phyloP scores from a whole-genome alignment of 2,113 vertebrate species.

The Dissostichus mawsoni region DNA sequence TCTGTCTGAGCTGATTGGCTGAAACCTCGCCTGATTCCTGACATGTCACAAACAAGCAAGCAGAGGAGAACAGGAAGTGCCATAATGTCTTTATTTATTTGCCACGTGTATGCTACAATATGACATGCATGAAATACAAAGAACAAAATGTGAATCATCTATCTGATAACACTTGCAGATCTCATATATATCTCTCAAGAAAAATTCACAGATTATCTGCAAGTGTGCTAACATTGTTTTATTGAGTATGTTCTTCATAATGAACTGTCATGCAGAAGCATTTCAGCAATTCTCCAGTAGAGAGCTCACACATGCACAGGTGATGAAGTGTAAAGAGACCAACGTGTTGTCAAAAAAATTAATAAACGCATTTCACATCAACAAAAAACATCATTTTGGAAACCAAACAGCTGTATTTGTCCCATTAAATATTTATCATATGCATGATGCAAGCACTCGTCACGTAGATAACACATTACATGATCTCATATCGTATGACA shows the following conservation, averaged over 20 bases:
- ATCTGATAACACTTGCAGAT: slow-evolving; percentile 9
- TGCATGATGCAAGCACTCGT: slow-evolving; percentile 30
- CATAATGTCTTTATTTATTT: slow-evolving; percentile 59
- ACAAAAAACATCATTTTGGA: slow-evolving; percentile 4
- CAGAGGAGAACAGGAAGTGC: slow-evolving; percentile 1
- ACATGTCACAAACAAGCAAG: slow-evolving; percentile 66
- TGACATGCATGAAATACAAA: slow-evolving; percentile 56
- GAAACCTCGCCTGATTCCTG: slow-evolving; percentile 77
- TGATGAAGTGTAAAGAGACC: background rate
- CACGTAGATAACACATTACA: slow-evolving; percentile 1
- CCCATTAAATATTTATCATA: slow-evolving; percentile 11
- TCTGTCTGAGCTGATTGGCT: slow-evolving; percentile 65
- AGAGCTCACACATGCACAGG: slow-evolving; percentile 30
- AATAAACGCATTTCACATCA: slow-evolving; percentile 11
- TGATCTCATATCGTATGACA: slow-evolving; percentile 25
- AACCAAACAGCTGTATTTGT: background rate
- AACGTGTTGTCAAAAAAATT: background rate
- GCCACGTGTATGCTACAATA: slow-evolving; percentile 42
- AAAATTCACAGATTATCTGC: background rate
- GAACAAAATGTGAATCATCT: background rate
- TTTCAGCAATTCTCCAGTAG: slow-evolving; percentile 16
- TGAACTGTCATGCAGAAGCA: slow-evolving; percentile 54
- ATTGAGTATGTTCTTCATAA: background rate
- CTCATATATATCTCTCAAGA: background rate
- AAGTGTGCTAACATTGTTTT: background rate